phyloP scores from a whole-genome alignment of 2,888 invertebrate genomes.

The Acleris emargana region DNA sequence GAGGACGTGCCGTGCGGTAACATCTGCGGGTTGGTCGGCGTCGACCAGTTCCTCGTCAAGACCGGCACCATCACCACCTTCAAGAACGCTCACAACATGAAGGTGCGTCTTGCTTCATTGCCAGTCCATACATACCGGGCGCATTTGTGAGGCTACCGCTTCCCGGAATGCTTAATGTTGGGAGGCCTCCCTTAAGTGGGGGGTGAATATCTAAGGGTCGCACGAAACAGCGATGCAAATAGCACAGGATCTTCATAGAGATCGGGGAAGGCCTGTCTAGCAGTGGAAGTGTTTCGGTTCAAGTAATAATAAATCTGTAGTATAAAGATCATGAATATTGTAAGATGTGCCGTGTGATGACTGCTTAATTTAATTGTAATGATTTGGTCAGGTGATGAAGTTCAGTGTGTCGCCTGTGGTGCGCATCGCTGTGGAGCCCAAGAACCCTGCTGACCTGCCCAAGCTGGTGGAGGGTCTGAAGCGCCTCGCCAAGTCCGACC shows the following conservation, averaged over 20 bases:
- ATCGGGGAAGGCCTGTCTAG: too few species aligned
- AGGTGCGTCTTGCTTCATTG: conserved; percentile 66
- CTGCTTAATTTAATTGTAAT: neutral
- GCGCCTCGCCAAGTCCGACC: conserved; percentile 99
- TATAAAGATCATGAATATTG: too few species aligned
- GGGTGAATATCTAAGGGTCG: too few species aligned
- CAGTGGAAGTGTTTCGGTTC: too few species aligned
- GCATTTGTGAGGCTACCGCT: neutral
- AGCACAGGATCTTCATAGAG: too few species aligned
- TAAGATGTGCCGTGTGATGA: too few species aligned
- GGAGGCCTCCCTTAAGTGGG: too few species aligned
- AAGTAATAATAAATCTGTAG: too few species aligned
- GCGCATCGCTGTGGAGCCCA: conserved; percentile 99
- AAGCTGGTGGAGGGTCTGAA: conserved; percentile 99
- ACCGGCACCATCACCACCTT: conserved; percentile 99
- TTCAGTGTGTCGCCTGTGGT: conserved; percentile 99
- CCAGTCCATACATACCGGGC: neutral
- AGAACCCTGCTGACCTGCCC: conserved; percentile 99
- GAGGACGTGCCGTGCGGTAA: conserved; percentile 99
- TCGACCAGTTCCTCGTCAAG: conserved; percentile 99
- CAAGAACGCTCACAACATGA: conserved; percentile 99
- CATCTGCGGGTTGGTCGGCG: conserved; percentile 99
- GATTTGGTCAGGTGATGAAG: conserved; percentile 94
- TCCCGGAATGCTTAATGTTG: too few species aligned
- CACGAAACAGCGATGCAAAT: too few species aligned